These are phyloP conservation scores for chimpanzee (Pan troglodytes) DNA, from an alignment of 2,113 vertebrate genomes.

Conservation along the genomic window NHGRI_mPanTro3-v2.1_pri NC_072412.2:70224001-70224500, in stretches of 20 bases:
- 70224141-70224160: conserved; percentile 39
- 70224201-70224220: neutral
- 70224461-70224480: conserved; percentile 72
- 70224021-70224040: conserved; percentile 31
- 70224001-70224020: conserved; percentile 54
- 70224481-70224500: conserved; percentile 71
- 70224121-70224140: conserved; percentile 51
- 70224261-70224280: neutral
- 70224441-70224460: conserved; percentile 70
- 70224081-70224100: conserved; percentile 59
- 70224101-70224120: conserved; percentile 62
- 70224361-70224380: conserved; percentile 68
- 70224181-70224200: neutral
- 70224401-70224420: conserved; percentile 77
- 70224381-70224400: conserved; percentile 73
- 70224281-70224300: conserved; percentile 20
- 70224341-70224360: conserved; percentile 60
- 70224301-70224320: conserved; percentile 61
- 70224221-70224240: conserved; percentile 3
- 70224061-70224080: conserved; percentile 45
- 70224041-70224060: conserved; percentile 65
- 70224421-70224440: conserved; percentile 75
- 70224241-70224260: neutral
- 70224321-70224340: conserved; percentile 37
- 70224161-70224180: conserved; percentile 22